Percentiles rank a stretch among this genome's conserved stretches.
phyloP scores from a whole-genome alignment of 2,888 invertebrate species.

The Tuberolachnus salignus region DNA sequence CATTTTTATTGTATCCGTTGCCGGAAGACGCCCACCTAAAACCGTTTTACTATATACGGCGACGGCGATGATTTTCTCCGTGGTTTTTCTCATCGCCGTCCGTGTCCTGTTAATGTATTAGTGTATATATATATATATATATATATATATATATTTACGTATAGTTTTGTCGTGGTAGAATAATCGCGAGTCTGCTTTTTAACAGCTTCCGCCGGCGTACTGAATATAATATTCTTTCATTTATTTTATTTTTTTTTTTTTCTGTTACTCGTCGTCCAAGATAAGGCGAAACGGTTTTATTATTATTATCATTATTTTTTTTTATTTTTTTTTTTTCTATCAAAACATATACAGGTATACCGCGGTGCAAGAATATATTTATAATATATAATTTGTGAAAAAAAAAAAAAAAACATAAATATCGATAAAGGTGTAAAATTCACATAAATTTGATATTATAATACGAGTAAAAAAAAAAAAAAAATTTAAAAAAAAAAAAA shows the following conservation, averaged over 20 bases:
- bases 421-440: background rate
- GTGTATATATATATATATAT: background rate
- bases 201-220: slow-evolving; percentile 45
- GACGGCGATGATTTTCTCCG: slow-evolving; percentile 16
- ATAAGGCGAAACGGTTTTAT: background rate
- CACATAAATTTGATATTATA: background rate
- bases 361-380: too few species aligned
- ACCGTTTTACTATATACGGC: background rate
- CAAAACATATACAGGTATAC: too few species aligned
- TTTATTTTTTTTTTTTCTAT: too few species aligned
- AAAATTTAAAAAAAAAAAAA: too few species aligned
- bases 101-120: background rate
- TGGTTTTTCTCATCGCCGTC: slow-evolving; percentile 22
- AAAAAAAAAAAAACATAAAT: too few species aligned
- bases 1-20: slow-evolving; percentile 45
- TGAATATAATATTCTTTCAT: background rate
- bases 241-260: background rate
- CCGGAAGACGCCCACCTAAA: slow-evolving; percentile 50
- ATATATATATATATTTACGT: background rate
- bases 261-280: background rate
- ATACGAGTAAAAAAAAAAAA: too few species aligned
- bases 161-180: slow-evolving; percentile 43
- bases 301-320: too few species aligned
- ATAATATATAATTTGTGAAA: too few species aligned
- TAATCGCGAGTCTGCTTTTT: slow-evolving; percentile 26